Base-by-base conservation (phyloP, 2,888 invertebrate genomes). In the Adineta ricciae region DNA sequence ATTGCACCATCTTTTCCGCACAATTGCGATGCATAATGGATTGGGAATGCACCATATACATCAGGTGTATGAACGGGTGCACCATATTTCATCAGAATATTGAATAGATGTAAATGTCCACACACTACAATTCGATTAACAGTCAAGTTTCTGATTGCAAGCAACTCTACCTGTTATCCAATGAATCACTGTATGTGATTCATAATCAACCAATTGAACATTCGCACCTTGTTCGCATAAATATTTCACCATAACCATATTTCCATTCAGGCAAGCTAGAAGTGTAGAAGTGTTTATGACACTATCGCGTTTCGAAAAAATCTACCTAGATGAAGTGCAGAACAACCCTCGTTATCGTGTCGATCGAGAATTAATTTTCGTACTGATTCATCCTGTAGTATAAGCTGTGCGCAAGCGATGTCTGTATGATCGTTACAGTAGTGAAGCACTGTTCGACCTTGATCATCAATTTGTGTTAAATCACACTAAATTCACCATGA, bases 11-110 rank as follows among this genome's bases (percentile, higher is more conserved):
- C 36, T 52, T 85, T 73, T 24, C 89, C 96, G 89, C 96, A 96
- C 94, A 97, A 96, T 91, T 98, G 97, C 24, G 97, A 96, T 0
- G 97, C 97, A 91, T 98, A 97, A 91, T 98, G 98, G 85, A 98
- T 92, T 0, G 97, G 97, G 88, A 94, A 96, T 27, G 97, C 97
- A 36, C 96, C 96, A 90, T 96, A 95, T 87, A 95, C 94, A 91
- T 99, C 98, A 0, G 96, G 93, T 0, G 94, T 94, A 24, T 95
- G 94, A 14, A 96, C 93, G 88, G 94, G 94, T 0, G 96, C 96
- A 8, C 96, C 96, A 2, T 88, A 93, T 4, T 94, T 93, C 88
- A 96, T 91, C 83, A 97, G 94, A 1, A 95, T 93, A 73, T 96
- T 93, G 87, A 97, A 91, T 32, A 96, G 94, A 86, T 95, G 95